These are phyloP conservation scores for Spialia ferax DNA, from an alignment of 2,888 invertebrate genomes.

Conservation along the genomic window DNA sequence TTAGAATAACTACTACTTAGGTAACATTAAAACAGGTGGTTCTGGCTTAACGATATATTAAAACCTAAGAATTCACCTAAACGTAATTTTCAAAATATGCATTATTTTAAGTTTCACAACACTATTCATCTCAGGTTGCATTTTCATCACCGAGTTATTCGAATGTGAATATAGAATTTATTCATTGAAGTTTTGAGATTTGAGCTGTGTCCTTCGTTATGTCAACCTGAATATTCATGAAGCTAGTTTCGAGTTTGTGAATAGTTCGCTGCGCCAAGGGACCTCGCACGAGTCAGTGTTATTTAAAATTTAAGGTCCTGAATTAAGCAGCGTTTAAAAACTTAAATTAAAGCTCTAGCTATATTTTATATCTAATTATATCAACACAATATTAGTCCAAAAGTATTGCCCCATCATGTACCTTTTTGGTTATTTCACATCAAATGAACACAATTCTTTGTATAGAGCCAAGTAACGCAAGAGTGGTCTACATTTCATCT, in stretches of 20 bases:
- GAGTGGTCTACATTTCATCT: too few species aligned
- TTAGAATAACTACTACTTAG: too few species aligned
- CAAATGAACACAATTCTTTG: too few species aligned
- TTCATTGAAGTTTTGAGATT: constrained; percentile 18
- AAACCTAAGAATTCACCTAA: too few species aligned
- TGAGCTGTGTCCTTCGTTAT: constrained; percentile 24
- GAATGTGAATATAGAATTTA: constrained; percentile 10
- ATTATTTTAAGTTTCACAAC: too few species aligned
- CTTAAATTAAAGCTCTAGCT: constrained; percentile 14
- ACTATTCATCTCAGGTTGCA: background rate
- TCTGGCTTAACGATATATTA: too few species aligned
- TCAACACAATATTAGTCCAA: background rate
- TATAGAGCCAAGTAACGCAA: too few species aligned
- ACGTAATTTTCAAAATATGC: too few species aligned
- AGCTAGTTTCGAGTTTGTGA: constrained; percentile 38
- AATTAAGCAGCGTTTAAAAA: constrained; percentile 13
- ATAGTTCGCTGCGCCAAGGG: constrained; percentile 26
- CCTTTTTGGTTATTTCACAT: too few species aligned
- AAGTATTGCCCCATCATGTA: too few species aligned
- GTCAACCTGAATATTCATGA: constrained; percentile 45
- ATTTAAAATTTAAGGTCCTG: constrained; percentile 33
- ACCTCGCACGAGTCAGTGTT: constrained; percentile 23
- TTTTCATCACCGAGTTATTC: background rate
- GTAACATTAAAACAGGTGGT: too few species aligned
- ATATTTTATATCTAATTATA: background rate